These are phyloP conservation scores for Hippocampus guttulatus DNA, from an alignment of 2,113 vertebrate genomes.

Conservation along the genomic window DNA sequence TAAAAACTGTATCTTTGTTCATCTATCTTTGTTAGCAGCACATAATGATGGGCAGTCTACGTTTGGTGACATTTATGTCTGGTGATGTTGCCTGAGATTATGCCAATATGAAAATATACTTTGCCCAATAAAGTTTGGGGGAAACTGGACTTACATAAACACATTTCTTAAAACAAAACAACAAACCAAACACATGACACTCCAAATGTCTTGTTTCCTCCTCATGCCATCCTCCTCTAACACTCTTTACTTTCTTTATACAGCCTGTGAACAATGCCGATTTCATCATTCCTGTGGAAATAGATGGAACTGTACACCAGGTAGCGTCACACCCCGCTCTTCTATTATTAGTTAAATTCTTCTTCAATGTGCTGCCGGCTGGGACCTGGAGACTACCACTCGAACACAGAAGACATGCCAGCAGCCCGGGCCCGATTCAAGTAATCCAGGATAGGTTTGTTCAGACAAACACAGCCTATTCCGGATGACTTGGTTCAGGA, in stretches of 20 bases:
- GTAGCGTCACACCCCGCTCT: constrained; percentile 48
- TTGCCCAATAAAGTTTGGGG: no score
- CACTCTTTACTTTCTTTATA: neutral
- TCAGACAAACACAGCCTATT: constrained; percentile 88
- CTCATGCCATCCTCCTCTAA: neutral
- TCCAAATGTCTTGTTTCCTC: neutral
- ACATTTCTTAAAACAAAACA: no score
- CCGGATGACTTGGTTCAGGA: constrained; percentile 96
- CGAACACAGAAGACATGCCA: constrained; percentile 12
- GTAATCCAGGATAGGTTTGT: constrained; percentile 99
- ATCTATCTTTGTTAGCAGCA: no score
- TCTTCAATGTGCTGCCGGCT: neutral
- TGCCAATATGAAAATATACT: no score
- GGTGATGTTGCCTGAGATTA: no score
- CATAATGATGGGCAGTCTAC: no score
- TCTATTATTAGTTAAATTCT: neutral
- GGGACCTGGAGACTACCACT: constrained; percentile 1
- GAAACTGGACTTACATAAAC: no score
- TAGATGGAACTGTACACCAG: constrained; percentile 88
- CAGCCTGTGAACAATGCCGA: constrained; percentile 92
- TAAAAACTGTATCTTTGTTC: no score
- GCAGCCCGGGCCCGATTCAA: constrained; percentile 88
- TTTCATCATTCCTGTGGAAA: constrained; percentile 94
- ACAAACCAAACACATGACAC: no score
- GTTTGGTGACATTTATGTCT: no score